A percentile compares a stretch with the other conserved stretches of the same genome.
Conservation (phyloP, 2,797 vertebrate genomes). For the Sebastes vulpes region DNA sequence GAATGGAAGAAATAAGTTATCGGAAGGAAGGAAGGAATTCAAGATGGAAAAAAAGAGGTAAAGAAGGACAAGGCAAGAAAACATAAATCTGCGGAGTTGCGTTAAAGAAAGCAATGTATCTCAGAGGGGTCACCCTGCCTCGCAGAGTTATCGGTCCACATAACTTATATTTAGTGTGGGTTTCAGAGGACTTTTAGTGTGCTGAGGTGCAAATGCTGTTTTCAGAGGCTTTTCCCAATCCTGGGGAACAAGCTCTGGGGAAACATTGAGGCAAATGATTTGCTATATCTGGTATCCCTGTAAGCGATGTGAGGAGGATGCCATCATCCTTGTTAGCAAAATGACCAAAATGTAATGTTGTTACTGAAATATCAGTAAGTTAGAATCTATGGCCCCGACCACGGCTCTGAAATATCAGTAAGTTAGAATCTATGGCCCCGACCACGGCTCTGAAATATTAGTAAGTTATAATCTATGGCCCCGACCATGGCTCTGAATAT, state of each 20-base stretch:
- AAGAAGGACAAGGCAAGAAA: background rate
- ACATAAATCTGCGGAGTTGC: background rate
- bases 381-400: background rate
- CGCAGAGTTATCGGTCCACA: background rate
- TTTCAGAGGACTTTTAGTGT: slow-evolving; percentile 2
- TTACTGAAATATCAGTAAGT: background rate
- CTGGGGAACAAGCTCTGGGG: background rate
- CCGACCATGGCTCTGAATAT: background rate
- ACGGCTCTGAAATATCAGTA: background rate
- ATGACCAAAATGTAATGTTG: background rate
- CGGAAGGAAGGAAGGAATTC: background rate
- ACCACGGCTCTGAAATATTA: background rate
- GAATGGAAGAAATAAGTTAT: background rate
- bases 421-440: background rate
- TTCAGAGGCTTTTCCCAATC: background rate
- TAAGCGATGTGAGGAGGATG: background rate
- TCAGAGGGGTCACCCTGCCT: slow-evolving; percentile 20
- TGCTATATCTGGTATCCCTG: background rate
- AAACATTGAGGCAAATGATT: background rate
- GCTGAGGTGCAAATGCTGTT: background rate
- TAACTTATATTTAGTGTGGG: slow-evolving; percentile 4
- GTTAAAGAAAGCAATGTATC: background rate
- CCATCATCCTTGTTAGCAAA: background rate
- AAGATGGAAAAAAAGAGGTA: background rate
- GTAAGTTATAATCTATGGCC: background rate